Base-by-base conservation (phyloP, 2,797 vertebrate species). In the Falco columbarius region DNA sequence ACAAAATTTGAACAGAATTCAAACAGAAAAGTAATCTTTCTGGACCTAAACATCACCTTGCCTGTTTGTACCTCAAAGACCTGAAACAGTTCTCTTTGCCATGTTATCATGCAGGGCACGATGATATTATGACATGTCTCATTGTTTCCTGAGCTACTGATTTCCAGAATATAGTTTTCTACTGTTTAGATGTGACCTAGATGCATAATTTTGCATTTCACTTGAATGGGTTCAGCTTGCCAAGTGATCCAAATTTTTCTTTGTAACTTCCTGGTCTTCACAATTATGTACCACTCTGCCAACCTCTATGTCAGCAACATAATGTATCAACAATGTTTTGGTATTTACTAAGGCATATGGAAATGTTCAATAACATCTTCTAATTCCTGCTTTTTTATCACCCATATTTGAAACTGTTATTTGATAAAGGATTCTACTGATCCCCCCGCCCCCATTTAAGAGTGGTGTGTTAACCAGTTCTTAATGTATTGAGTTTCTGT, bases 141-240 rank as follows among this genome's bases (percentile, higher is more conserved):
- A 96, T 96, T 97, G 96, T 97, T 96, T 95, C 34, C 93, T 65
- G 56, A 95, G 94, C 46, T 96, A 65, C 77, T 91, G 84, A 93
- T 87, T 97, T 96, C 79, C 67, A 94, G 86, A 94, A 85, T 74
- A 73, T 40, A 80, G 55, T 76, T 95, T 93, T 94, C 74, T 91
- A 85, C 89, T 95, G 79, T 95, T 95, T 91, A 85, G 40, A 92
- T 87, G 34, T 59, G 95, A 95, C 94, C 96, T 77, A 97, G 86
- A 94, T 96, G 91, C 96, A 96, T 97, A 97, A 92, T 93, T 97
- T 96, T 97, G 95, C 96, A 96, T 96, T 94, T 95, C 87, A 95
- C 94, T 95, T 82, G 89, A 93, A 93, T 89, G 67, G 74, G 81
- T 91, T 96, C 81, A 61, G 84, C 74, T 87, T 96, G 63, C 89